Evolutionary conservation across 2,797 vertebrate genomes (phyloP).

Genomic region (Echiichthys vipera): DNA sequence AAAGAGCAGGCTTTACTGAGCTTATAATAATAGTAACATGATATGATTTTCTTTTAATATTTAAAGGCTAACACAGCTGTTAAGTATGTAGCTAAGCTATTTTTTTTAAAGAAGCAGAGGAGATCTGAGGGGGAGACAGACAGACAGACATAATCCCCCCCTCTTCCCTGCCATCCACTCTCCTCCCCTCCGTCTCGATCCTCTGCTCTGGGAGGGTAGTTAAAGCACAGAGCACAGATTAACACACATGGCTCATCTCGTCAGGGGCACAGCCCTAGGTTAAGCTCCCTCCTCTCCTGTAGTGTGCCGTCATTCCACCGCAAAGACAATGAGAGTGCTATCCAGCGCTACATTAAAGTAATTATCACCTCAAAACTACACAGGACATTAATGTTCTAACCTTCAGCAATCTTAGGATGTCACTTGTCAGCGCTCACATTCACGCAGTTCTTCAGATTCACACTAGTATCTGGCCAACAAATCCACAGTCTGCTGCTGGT

Average conservation of each 20-base stretch:
- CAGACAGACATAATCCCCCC: constrained; percentile 44
- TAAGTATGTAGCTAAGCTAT: background rate
- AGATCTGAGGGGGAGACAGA: constrained; percentile 14
- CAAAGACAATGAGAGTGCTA: background rate
- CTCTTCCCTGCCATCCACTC: constrained; percentile 4
- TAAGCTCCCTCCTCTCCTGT: constrained; percentile 51
- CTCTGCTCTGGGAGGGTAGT: constrained; percentile 46
- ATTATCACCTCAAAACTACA: background rate
- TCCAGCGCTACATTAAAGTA: background rate
- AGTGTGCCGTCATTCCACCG: constrained; percentile 35
- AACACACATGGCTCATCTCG: constrained; percentile 73
- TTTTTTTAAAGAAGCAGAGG: constrained; percentile 16
- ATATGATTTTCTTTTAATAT: background rate
- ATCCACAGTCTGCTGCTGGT: background rate
- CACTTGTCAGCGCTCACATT: background rate
- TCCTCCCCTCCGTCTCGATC: constrained; percentile 19
- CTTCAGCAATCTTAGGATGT: background rate
- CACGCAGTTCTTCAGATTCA: constrained; percentile 1
- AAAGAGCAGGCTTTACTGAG: background rate
- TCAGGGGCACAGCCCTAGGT: constrained; percentile 61
- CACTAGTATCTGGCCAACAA: background rate
- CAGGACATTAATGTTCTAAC: background rate
- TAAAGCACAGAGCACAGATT: constrained; percentile 76
- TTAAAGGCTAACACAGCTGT: background rate
- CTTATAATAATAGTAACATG: background rate